Evolutionary conservation across 2,797 vertebrate species (phyloP), one percentile per base, ranked within the genome.

Genomic region (Leucoraja ocellata): DNA sequence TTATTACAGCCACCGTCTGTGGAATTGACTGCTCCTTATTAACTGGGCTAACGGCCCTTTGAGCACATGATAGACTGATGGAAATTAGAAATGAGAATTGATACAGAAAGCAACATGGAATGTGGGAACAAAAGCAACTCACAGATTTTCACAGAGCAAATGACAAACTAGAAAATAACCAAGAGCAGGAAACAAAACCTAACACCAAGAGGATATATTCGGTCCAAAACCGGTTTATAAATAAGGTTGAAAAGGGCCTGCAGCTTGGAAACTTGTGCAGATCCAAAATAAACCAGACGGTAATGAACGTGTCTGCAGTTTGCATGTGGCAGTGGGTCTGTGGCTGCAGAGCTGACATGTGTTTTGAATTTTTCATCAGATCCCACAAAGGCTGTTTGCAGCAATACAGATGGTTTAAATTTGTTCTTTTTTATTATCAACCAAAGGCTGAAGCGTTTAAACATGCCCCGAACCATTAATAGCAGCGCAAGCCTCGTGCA

Each of bases 371-470:
- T 84, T 88, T 65, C 84, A 61, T 28, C 32, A n/a, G 32, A 16
- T 36, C n/a, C 65, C 32, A 68, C 84, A 88, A 88, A 88, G 84
- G 61, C 63, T 23, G 36, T 65, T 68, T n/a, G 8, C 61, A 68
- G 84, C 18, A 88, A 36, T 65, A 18, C 84, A 88, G 84, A 88
- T 88, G 84, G 65, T 88, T 88, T 88, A 61, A 61, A 88, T 88
- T 88, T 88, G n/a, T 88, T 65, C 63, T 68, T 36, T 36, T 36
- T 18, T 88, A 88, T 68, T 32, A 68, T 88, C n/a, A 68, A 88
- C 84, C 84, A 88, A 21, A 18, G 28, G 84, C 61, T 88, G 36
- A 21, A 65, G n/a, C 0, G 65, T 68, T 88, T 68, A 21, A 88
- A 68, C 61, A 88, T 36, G 65, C 21, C 58, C 14, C 8, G n/a